Evolutionary conservation across 2,888 invertebrate species (phyloP).

Genomic region (Yponomeuta cagnagella): DNA sequence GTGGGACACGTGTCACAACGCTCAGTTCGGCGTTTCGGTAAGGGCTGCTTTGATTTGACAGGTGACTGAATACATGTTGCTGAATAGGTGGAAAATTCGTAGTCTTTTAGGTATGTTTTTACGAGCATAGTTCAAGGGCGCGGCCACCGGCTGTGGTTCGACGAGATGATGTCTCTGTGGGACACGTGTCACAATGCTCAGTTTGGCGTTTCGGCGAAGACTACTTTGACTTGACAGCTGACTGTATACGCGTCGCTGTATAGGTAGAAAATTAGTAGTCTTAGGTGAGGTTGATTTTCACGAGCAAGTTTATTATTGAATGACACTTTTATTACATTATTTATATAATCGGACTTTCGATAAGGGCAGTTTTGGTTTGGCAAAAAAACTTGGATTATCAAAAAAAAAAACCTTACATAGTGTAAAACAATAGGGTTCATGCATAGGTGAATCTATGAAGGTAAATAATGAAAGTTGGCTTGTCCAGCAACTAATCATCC

Average conservation of each 20-base stretch:
- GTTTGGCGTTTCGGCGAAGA: constrained; percentile 73
- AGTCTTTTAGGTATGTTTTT: background rate
- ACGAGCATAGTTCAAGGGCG: constrained; percentile 35
- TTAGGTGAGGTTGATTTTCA: constrained; percentile 46
- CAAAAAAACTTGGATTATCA: no score
- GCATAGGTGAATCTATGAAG: no score
- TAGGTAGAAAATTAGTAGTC: background rate
- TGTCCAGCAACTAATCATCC: no score
- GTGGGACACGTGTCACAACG: constrained; percentile 86
- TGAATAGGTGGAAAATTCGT: background rate
- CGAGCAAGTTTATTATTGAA: constrained; percentile 20
- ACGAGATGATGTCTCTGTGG: constrained; percentile 87
- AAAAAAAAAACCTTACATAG: no score
- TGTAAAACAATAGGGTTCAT: no score
- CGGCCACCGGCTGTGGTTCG: constrained; percentile 87
- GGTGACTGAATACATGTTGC: background rate
- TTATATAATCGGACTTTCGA: constrained; percentile 32
- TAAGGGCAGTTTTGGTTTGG: no score
- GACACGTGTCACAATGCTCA: constrained; percentile 83
- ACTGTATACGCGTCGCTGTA: background rate
- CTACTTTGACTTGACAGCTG: background rate
- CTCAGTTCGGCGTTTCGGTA: constrained; percentile 77
- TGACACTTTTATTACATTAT: constrained; percentile 42
- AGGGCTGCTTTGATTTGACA: constrained; percentile 22
- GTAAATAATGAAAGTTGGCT: no score